Base-by-base conservation (phyloP, 2,888 invertebrate species). In the Zygaena filipendulae region DNA sequence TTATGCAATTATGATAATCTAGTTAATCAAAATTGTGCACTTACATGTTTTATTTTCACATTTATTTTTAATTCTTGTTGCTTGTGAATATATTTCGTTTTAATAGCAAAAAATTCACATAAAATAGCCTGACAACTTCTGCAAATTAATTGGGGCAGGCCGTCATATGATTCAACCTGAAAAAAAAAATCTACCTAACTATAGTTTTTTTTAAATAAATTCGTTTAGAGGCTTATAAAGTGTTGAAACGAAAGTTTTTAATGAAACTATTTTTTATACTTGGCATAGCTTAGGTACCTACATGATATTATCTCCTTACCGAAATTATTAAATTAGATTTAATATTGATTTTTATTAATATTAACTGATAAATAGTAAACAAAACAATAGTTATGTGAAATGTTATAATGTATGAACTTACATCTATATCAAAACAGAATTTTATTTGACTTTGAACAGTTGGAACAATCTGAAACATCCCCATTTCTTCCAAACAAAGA, bases 141-240 rank as follows among this genome's bases (percentile, higher is more conserved):
- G 39, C 80, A 79, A 29, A 80, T 57, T 11, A 80, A 42, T 39
- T 77, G 77, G 19, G 80, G 69, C 3, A 80, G 47, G 5, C 72
- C 66, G 58, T 80, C 79, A 57, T 64, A 72, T 5, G 56, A 58
- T 32, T 64, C 53, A 11, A 74, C 61, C 77, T 77, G 47, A 32
- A 64, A 61, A n/a, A 30, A 47, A 27, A 21, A 28, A 25, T 7
- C 4, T 23, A 20, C n/a, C 11, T n/a, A n/a, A n/a, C n/a, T n/a
- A n/a, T n/a, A n/a, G n/a, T n/a, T n/a, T n/a, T n/a, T n/a, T n/a
- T n/a, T n/a, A n/a, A n/a, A n/a, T n/a, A n/a, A n/a, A n/a, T n/a
- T n/a, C n/a, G n/a, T n/a, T n/a, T n/a, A n/a, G n/a, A n/a, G n/a
- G n/a, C n/a, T n/a, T n/a, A n/a, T n/a, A n/a, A 13, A 23, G n/a